These are phyloP conservation scores for Geotrypetes seraphini DNA, from an alignment of 2,797 vertebrate species.

Conservation along the genomic window DNA sequence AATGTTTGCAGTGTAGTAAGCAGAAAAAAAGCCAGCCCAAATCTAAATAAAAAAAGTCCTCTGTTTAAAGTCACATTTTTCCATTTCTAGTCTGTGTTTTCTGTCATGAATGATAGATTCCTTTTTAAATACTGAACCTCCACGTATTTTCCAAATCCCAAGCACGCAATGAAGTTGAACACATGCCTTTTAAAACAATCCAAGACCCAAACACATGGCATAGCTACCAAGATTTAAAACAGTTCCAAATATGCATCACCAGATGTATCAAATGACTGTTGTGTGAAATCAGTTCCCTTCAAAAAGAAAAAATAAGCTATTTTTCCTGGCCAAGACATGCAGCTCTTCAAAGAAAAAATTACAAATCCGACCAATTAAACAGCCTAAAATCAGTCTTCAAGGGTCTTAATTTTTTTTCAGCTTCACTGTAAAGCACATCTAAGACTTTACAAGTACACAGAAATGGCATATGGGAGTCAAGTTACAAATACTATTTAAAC, in stretches of 20 bases:
- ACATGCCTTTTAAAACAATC: conserved; percentile 8
- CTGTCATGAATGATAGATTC: conserved; percentile 8
- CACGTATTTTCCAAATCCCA: conserved; percentile 13
- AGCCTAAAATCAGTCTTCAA: too few relatives aligned
- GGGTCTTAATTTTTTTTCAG: too few relatives aligned
- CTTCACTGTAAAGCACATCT: too few relatives aligned
- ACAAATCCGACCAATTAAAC: too few relatives aligned
- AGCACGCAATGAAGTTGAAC: conserved; percentile 5
- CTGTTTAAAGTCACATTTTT: conserved; percentile 3
- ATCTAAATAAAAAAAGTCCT: conserved; percentile 7
- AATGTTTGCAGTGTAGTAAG: conserved; percentile 3
- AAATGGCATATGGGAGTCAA: too few relatives aligned
- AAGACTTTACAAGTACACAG: too few relatives aligned
- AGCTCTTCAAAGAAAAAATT: too few relatives aligned
- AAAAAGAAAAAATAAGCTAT: neutral
- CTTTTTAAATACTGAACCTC: conserved; percentile 15
- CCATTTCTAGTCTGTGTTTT: conserved; percentile 4
- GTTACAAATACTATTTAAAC: too few relatives aligned
- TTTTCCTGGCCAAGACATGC: too few relatives aligned
- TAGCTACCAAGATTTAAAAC: neutral
- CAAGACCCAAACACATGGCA: conserved; percentile 7
- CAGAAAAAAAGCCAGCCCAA: neutral
- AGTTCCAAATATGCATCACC: neutral
- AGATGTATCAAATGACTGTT: neutral
- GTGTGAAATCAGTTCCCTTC: neutral